Evolutionary conservation across 2,113 vertebrate genomes (phyloP), one percentile per base, ranked within the genome.

Genomic region (Sceloporus tristichus): DNA sequence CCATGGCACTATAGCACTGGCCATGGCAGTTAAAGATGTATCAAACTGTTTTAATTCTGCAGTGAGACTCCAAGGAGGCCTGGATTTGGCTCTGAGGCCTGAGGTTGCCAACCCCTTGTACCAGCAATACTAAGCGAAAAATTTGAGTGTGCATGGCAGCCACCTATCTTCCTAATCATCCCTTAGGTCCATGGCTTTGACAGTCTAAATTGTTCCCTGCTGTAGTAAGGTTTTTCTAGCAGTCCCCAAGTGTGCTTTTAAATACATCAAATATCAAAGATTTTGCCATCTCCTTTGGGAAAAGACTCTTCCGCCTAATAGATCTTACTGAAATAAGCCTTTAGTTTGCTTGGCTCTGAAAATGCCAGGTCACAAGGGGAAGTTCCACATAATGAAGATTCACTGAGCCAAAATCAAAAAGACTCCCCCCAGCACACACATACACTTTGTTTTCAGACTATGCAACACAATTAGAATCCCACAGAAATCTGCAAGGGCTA

Each of bases 291-390:
- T 85, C 91, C 75, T 85, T 2, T 0, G 77, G 79, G 76, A 89
- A 71, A 71, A 0, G 13, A 81, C 42, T 84, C 73, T 75, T 56
- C 82, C 79, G 85, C 79, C 81, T 91, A 92, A 82, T 75, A 66
- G 68, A 85, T 66, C 56, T 81, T 10, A 29, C 86, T 74, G 56
- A 79, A 90, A 80, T 84, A 40, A 66, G 73, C 29, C 81, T 68
- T 66, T 85, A 77, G 40, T 78, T 42, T 40, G 65, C 9, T 59
- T 79, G 76, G n/a, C 85, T 91, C 82, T 79, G 77, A 89, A 90
- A 91, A 84, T 4, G 42, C 79, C 77, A 91, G 16, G 13, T 48
- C 19, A 56, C 68, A 83, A 65, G 56, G 27, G 86, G 40, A 29
- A 87, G 78, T 29, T 40, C 5, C 5, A 0, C 23, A 59, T 38